Evolutionary conservation across 2,797 vertebrate genomes (phyloP), one percentile per base, ranked within the genome.

Genomic region (Coendou prehensilis): DNA sequence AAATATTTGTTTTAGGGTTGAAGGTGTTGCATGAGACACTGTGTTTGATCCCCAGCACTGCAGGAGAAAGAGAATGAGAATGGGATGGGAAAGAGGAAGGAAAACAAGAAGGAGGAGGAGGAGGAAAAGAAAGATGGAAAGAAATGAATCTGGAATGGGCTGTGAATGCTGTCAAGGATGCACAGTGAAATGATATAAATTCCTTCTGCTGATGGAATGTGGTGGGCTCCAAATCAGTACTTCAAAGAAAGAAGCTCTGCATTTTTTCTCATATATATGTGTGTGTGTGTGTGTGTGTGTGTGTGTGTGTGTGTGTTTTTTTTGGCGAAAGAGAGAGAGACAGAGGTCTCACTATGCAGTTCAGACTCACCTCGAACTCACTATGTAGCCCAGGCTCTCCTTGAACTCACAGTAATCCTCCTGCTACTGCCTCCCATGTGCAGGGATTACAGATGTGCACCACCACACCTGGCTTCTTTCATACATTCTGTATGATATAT

Each of bases 401-500:
- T n/a, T 69, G 15, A 69, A n/a, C 64, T 69, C 28, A 28, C 26
- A 30, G 28, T 5, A 10, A 63, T 63, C 61, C 10, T 63, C 28
- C 11, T 33, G 28, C 11, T 14, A 13, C 11, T 30, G 61, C 61
- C 28, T 64, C 61, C 61, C 28, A 11, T 13, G 9, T 30, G 10
- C 28, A 33, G 28, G 28, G 11, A 64, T 64, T 64, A 64, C 28
- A 64, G 61, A 11, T 64, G 5, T 64, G 61, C 5, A 13, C 61
- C 28, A 64, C 61, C 61, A 30, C 61, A 64, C 5, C 61, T 30
- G 28, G 61, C 61, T 64, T 64, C 61, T 64, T 64, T 30, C 33
- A 64, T 33, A 30, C 45, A 94, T 93, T 91, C 52, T 86, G 80
- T 52, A 82, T 4, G 78, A 50, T 82, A 73, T 67, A 61, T 89